Evolutionary conservation across 1,140 invertebrate species (phyloP).

Genomic region (Antheraea pernyi): DNA sequence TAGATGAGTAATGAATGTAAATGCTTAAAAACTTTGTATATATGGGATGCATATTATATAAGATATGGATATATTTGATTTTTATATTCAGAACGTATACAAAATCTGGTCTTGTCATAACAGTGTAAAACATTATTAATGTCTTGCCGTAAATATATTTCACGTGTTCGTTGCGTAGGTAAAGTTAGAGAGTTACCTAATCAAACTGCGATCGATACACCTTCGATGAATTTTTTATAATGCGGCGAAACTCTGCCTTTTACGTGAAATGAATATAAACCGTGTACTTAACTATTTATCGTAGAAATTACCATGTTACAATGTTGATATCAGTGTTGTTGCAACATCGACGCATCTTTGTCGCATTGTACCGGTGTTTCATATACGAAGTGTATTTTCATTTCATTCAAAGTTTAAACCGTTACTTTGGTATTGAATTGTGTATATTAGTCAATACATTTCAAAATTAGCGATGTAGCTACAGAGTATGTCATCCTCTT

Average conservation of each 20-base stretch:
- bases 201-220: constrained; percentile 10
- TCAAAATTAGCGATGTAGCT: too few species aligned
- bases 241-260: background rate
- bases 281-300: background rate
- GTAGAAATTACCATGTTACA: background rate
- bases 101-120: constrained; percentile 4
- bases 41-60: too few species aligned
- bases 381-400: too few species aligned
- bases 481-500: too few species aligned
- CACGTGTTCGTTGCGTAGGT: background rate
- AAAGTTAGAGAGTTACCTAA: constrained; percentile 8
- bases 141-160: background rate
- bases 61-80: background rate
- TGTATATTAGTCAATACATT: too few species aligned
- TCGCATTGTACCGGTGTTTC: too few species aligned
- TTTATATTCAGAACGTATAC: background rate
- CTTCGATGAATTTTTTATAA: background rate
- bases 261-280: background rate
- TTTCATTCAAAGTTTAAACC: too few species aligned
- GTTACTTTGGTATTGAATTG: too few species aligned
- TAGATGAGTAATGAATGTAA: too few species aligned
- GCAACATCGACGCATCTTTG: background rate
- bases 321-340: background rate
- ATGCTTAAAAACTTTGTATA: too few species aligned
- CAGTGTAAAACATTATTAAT: constrained; percentile 5